These are phyloP conservation scores for Dusona sp. DNA, from an alignment of 2,888 invertebrate genomes.

Conservation along the genomic window DNA sequence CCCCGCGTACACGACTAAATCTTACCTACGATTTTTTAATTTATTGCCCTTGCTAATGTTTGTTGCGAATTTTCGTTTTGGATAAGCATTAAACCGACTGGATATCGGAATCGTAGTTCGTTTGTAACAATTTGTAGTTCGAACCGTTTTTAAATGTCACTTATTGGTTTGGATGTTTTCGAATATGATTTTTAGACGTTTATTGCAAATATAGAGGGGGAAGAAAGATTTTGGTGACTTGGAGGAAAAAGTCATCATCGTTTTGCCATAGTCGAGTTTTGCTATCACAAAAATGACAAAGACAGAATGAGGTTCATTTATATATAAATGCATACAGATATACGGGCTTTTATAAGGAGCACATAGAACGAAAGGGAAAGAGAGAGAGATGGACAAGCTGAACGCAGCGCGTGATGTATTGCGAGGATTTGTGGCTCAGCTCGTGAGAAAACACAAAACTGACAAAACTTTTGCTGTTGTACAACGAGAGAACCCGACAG, in stretches of 20 bases:
- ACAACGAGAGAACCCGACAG: slow-evolving; percentile 68
- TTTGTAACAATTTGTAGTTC: neutral
- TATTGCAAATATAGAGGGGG: neutral
- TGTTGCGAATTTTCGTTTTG: neutral
- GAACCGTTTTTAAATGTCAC: too few relatives aligned
- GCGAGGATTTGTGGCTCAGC: slow-evolving; percentile 33
- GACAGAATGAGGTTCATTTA: slow-evolving; percentile 7
- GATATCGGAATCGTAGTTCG: neutral
- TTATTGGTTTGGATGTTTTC: neutral
- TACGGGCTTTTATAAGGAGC: slow-evolving; percentile 20
- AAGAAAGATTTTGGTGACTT: neutral
- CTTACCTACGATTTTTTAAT: neutral
- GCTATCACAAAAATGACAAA: slow-evolving; percentile 43
- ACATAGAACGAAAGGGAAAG: slow-evolving; percentile 13
- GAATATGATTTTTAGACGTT: neutral
- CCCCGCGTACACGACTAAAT: neutral
- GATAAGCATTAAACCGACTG: neutral
- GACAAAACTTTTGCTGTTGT: slow-evolving; percentile 77
- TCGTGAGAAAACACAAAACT: slow-evolving; percentile 62
- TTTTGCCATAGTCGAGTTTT: slow-evolving; percentile 32
- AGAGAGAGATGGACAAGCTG: slow-evolving; percentile 19
- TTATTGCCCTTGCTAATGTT: neutral
- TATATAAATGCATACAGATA: slow-evolving; percentile 9
- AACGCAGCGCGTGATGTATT: slow-evolving; percentile 19
- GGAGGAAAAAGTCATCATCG: slow-evolving; percentile 39